A percentile compares a stretch with the other conserved stretches of the same genome.
phyloP scores from a whole-genome alignment of 1,140 invertebrate genomes.

The Papilio polyxenes region DNA sequence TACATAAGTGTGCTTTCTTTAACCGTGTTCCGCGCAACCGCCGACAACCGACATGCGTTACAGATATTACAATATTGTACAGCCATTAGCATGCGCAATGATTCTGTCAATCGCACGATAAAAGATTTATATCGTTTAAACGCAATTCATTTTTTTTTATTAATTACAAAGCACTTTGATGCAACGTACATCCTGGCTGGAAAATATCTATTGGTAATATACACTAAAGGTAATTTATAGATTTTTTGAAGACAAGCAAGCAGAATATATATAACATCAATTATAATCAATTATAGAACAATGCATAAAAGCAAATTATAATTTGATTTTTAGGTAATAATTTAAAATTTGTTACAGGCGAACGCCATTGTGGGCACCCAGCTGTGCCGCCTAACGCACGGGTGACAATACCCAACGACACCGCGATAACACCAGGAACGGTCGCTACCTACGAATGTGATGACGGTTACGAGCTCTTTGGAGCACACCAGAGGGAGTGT shows the following conservation, averaged over 20 bases:
- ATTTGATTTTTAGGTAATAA: background rate
- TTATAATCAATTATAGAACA: too few species aligned
- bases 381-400: slow-evolving; percentile 91
- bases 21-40: slow-evolving; percentile 32
- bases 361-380: slow-evolving; percentile 86
- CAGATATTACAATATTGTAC: slow-evolving; percentile 29
- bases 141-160: background rate
- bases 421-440: slow-evolving; percentile 80
- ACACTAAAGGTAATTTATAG: background rate
- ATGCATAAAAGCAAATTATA: background rate
- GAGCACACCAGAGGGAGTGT: slow-evolving; percentile 84
- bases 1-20: slow-evolving; percentile 35
- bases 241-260: too few species aligned
- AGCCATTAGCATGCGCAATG: slow-evolving; percentile 31
- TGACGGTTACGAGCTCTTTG: slow-evolving; percentile 89
- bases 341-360: slow-evolving; percentile 52
- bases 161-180: background rate
- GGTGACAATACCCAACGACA: slow-evolving; percentile 80
- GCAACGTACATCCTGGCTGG: background rate
- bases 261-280: too few species aligned
- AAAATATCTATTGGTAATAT: background rate
- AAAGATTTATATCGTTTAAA: slow-evolving; percentile 23
- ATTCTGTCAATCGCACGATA: slow-evolving; percentile 13
- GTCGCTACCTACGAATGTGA: slow-evolving; percentile 91
- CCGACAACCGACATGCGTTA: slow-evolving; percentile 13